Evolutionary conservation across 2,888 invertebrate species (phyloP), one percentile per base, ranked within the genome.

Genomic region (Limnephilus rhombicus): DNA sequence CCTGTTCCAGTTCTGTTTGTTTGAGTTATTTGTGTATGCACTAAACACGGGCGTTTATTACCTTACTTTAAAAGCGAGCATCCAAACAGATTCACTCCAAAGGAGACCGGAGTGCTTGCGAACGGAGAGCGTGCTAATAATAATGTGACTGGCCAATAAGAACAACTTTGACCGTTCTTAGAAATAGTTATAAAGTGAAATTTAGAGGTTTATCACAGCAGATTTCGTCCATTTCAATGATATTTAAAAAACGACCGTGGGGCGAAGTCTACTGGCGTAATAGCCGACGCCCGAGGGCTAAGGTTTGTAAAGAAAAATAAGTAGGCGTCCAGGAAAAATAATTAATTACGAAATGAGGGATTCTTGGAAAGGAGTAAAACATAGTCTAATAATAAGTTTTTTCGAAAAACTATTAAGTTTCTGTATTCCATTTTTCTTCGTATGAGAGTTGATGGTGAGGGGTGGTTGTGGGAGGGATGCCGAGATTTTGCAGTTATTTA

Each of bases 61-160:
- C 31, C 31, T 82, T 82, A 82, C 82, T 82, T 82, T 31, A 82
- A 82, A 82, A 82, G 82, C 82, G 82, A 82, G 29, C 82, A 82
- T 82, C 31, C 31, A 12, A 68, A 34, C 82, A 34, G 29, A 31
- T 11, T 82, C 5, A 15, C 82, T 82, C 82, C 29, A 82, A 82
- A 82, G 82, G 29, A 82, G 82, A 49, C n/a, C 29, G 29, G 81
- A 11, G 15, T 81, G 13, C 81, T 81, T 31, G 81, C 29, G 31
- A 31, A 29, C 3, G 82, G 82, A 82, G 31, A 31, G 31, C 53
- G 53, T 68, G 53, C 18, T 18, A 68, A 68, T 68, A 68, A 68
- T 24, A 18, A 18, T 24, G 24, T 15, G 53, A 18, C 4, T 68
- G 18, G 53, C 24, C 18, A 68, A 68, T 18, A 18, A 68, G 24